A percentile compares a stretch with the other conserved stretches of the same genome.
Evolutionary conservation across 1,140 invertebrate species (phyloP).

Genomic region (Zeugodacus cucurbitae): DNA sequence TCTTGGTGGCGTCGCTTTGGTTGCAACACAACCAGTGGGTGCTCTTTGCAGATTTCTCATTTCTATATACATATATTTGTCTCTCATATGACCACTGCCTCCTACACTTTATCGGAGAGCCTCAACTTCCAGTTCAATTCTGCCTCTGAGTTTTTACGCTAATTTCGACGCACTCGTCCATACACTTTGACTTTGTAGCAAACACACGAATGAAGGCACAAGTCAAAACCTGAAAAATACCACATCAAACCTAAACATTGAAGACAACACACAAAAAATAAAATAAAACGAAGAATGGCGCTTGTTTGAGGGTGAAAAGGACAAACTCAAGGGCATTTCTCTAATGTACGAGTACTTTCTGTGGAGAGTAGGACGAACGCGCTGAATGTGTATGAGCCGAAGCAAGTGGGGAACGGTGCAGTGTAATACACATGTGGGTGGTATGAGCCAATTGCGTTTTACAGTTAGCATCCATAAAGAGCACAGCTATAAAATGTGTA

Average conservation of each 20-base stretch:
- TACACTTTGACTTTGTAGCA: neutral
- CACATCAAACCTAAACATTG: neutral
- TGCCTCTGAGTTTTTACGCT: neutral
- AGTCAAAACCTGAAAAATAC: neutral
- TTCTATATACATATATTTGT: neutral
- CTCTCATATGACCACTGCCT: neutral
- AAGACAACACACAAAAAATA: too few species aligned
- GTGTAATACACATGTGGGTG: neutral
- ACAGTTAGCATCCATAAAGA: neutral
- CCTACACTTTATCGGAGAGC: neutral
- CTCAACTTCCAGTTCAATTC: neutral
- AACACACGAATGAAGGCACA: neutral
- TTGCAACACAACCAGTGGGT: neutral
- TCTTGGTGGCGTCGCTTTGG: neutral
- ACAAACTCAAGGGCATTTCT: slow-evolving; percentile 40
- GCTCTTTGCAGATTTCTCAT: neutral
- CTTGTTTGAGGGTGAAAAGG: neutral
- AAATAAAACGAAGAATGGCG: neutral
- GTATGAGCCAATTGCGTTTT: neutral
- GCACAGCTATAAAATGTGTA: neutral
- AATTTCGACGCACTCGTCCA: neutral
- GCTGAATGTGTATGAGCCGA: neutral
- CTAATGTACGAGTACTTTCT: too few species aligned
- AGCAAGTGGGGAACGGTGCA: neutral
- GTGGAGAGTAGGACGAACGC: too few species aligned